A percentile compares a stretch with the other conserved stretches of the same genome.
Evolutionary conservation across 2,113 vertebrate species (phyloP).

Genomic region (Euleptes europaea): DNA sequence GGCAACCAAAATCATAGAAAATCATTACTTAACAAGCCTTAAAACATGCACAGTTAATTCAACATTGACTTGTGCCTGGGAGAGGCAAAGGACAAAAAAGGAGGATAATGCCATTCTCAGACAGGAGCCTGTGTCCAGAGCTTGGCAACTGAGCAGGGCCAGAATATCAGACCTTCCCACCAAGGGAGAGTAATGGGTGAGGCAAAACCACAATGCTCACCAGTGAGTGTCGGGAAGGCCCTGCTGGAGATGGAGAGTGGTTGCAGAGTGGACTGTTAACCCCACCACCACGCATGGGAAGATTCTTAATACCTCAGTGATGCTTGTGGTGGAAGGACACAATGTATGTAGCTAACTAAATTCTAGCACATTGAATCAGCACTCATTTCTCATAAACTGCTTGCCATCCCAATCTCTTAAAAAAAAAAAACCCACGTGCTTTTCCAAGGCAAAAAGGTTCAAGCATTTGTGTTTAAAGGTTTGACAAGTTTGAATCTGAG

Average conservation of each 20-base stretch:
- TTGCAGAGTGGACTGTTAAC: neutral
- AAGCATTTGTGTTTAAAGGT: neutral
- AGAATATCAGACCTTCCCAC: neutral
- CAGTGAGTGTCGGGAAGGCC: neutral
- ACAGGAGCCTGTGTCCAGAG: neutral
- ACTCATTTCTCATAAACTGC: neutral
- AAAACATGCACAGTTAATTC: constrained; percentile 43
- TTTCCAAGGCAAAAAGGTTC: neutral
- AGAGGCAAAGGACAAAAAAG: neutral
- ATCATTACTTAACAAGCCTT: neutral
- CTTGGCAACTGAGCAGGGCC: neutral
- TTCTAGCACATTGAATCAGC: neutral
- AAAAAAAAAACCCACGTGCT: neutral
- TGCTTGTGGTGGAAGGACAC: neutral
- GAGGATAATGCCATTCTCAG: neutral
- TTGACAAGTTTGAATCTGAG: neutral
- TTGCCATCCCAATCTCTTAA: neutral
- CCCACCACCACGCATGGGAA: no score
- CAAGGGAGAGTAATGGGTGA: neutral
- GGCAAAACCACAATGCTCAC: accelerated
- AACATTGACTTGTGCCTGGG: neutral
- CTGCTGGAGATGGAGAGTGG: neutral
- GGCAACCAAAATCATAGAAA: constrained; percentile 43
- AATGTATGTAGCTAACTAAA: no score
- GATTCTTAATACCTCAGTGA: neutral